Conservation (phyloP, 2,888 invertebrate genomes). For the Hirtodrosophila alboralis region DNA sequence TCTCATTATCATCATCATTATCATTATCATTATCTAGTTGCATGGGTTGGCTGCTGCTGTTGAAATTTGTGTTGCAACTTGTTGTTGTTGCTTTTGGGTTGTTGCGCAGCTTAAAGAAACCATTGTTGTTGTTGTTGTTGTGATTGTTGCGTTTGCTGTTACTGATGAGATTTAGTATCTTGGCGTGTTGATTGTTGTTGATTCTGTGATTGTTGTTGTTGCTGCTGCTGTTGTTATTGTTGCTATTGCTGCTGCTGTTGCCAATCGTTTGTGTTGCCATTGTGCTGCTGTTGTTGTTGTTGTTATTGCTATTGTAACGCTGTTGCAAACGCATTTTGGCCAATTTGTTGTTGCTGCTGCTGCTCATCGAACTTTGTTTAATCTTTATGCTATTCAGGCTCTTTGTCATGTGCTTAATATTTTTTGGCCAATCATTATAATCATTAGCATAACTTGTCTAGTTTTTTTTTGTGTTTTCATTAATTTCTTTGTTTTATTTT, state of each 20-base stretch:
- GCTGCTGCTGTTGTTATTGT: conserved; percentile 27
- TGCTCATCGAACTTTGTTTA: conserved; percentile 27
- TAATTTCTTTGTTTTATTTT: conserved; percentile 10
- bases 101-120: conserved; percentile 46
- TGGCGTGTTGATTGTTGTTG: conserved; percentile 42
- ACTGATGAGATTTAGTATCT: conserved; percentile 45
- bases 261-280: conserved; percentile 38
- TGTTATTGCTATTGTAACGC: conserved; percentile 44
- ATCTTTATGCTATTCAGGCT: conserved; percentile 10
- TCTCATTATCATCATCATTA: conserved; percentile 18
- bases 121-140: conserved; percentile 28
- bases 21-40: conserved; percentile 30
- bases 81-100: conserved; percentile 16
- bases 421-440: conserved; percentile 27
- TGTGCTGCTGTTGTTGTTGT: conserved; percentile 29
- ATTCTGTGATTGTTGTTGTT: conserved; percentile 24
- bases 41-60: conserved; percentile 27
- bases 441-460: conserved; percentile 61
- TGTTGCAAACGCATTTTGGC: conserved; percentile 70
- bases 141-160: conserved; percentile 46
- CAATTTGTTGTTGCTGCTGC: conserved; percentile 36
- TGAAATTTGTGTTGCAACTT: conserved; percentile 9
- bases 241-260: conserved; percentile 29
- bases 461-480: conserved; percentile 18
- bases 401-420: conserved; percentile 19